Evolutionary conservation across 2,797 vertebrate species (phyloP).

Genomic region (Catamblyrhynchus diadema): DNA sequence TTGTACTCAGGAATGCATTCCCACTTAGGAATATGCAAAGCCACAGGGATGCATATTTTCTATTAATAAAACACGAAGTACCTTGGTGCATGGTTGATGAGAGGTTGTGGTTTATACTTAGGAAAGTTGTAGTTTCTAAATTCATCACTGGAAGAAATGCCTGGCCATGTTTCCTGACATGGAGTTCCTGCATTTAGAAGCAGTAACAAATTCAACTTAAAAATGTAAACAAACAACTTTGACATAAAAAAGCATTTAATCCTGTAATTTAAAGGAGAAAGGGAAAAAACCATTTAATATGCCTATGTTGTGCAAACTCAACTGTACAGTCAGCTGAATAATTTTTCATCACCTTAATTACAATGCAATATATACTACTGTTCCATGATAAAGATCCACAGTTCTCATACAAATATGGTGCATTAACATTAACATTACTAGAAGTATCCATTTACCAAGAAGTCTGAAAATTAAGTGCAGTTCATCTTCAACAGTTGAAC

Average conservation of each 20-base stretch:
- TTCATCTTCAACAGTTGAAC: slow-evolving; percentile 97
- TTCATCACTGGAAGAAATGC: slow-evolving; percentile 93
- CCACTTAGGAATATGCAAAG: background rate
- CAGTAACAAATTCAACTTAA: background rate
- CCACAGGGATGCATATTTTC: background rate
- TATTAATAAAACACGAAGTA: slow-evolving; percentile 64
- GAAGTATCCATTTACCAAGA: slow-evolving; percentile 81
- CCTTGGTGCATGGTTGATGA: slow-evolving; percentile 97
- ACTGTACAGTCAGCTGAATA: background rate
- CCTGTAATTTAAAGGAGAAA: background rate
- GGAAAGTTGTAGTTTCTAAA: slow-evolving; percentile 98
- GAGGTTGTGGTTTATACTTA: slow-evolving; percentile 92
- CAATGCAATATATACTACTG: background rate
- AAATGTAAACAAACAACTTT: background rate
- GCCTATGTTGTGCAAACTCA: background rate
- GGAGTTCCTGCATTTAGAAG: slow-evolving; percentile 84
- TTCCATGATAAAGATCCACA: background rate
- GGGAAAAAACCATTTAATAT: background rate
- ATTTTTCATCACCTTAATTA: background rate
- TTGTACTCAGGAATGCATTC: background rate
- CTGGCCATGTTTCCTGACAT: slow-evolving; percentile 93
- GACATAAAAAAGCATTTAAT: background rate
- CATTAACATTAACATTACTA: background rate
- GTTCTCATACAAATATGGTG: background rate
- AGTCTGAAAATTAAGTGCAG: slow-evolving; percentile 97